Base-by-base conservation (phyloP, 2,888 invertebrate species). In the Liodrosophila aerea region DNA sequence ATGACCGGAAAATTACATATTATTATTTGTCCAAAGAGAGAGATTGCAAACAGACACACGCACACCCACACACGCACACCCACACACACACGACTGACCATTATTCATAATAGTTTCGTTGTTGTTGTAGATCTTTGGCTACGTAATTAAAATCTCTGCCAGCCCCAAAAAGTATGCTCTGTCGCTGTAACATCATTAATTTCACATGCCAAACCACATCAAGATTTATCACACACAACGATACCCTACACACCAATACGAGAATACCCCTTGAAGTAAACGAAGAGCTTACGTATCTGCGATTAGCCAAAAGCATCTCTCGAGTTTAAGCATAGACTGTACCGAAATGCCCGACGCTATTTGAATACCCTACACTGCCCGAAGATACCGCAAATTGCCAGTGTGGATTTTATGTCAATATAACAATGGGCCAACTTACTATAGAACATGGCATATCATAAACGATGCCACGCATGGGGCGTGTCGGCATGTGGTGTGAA, bases 1-100 rank as follows among this genome's bases (percentile, higher is more conserved):
- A 78, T 85, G 87, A 85, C 87, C 87, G 87, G 87, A 88, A 87
- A 88, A 88, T 87, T 87, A 87, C 78, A 82, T 75, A 85, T 71
- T 76, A 82, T 77, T 84, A 76, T 84, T 84, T 77, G 74, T 70
- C 78, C 78, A 64, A 74, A 57, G 65, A 58, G 57, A 61, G 57
- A 52, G 60, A 57, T 66, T 66, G 66, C 47, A 50, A n/a, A 43
- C 13, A 33, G 16, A 52, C 50, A 64, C 49, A 57, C 31, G 45
- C 33, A 27, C 43, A 46, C 51, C 33, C 27, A 40, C 27, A 37
- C 27, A 33, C 11, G 44, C 18, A 44, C 9, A 27, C 29, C 39
- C 7, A 40, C 13, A 11, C 4, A 16, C 18, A 41, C 8, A 16
- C 11, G 56, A 53, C 58, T 67, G 58, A 60, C 46, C 61, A 76